Evolutionary conservation across 2,797 vertebrate genomes (phyloP).

Genomic region (Aldrovandia affinis): DNA sequence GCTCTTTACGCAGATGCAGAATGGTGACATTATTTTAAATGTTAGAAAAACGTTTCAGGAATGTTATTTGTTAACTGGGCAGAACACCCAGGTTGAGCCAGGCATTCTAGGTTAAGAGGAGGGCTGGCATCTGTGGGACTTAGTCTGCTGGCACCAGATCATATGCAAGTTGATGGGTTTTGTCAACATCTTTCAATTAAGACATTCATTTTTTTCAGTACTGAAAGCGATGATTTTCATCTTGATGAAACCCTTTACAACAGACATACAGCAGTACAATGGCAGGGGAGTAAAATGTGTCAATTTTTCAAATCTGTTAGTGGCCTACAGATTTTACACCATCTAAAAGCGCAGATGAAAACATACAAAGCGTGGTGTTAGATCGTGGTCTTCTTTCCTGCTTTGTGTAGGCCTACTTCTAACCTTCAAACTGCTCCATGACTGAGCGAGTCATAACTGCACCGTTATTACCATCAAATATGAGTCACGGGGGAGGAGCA

Average conservation of each 20-base stretch:
- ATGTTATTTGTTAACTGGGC: not conserved
- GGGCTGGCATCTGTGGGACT: conserved; percentile 43
- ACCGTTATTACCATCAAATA: not conserved
- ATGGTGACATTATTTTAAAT: not conserved
- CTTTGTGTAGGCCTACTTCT: not conserved
- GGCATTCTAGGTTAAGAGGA: not conserved
- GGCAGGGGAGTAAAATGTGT: not conserved
- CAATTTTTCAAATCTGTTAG: too few relatives aligned
- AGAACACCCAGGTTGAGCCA: not conserved
- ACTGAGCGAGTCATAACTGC: not conserved
- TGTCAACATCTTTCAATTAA: conserved; percentile 56
- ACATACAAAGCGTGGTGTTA: too few relatives aligned
- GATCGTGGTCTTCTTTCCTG: not conserved
- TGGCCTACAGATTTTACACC: not conserved
- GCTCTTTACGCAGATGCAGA: not conserved
- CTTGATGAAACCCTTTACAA: not conserved
- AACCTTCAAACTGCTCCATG: not conserved
- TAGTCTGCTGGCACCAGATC: conserved; percentile 56
- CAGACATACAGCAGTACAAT: not conserved
- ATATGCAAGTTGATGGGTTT: conserved; percentile 54
- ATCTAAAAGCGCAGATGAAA: not conserved
- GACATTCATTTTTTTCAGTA: conserved; percentile 33
- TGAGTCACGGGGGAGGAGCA: not conserved
- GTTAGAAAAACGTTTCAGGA: not conserved
- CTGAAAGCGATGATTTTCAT: conserved; percentile 7